phyloP scores from a whole-genome alignment of 2,797 vertebrate genomes.

The Ctenopoma multispine region DNA sequence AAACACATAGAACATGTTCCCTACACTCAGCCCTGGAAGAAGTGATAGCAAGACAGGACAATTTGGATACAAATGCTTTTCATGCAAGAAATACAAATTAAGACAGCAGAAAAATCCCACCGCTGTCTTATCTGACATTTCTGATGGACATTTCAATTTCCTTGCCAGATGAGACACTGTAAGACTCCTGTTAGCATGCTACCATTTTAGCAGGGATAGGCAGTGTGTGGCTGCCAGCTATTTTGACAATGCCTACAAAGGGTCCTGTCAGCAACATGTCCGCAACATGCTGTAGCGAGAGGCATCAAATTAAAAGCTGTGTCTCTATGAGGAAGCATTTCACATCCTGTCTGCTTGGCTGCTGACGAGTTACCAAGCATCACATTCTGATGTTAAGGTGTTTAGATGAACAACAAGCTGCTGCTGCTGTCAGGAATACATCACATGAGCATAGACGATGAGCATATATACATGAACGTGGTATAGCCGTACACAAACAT shows the following conservation, averaged over 20 bases:
- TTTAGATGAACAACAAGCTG: slow-evolving; percentile 16
- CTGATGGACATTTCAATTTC: slow-evolving; percentile 59
- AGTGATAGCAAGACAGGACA: slow-evolving; percentile 19
- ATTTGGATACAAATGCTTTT: neutral
- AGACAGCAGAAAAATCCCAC: slow-evolving; percentile 10
- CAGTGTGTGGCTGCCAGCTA: slow-evolving; percentile 39
- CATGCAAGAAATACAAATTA: slow-evolving; percentile 24
- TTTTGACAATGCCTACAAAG: slow-evolving; percentile 59
- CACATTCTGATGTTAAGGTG: slow-evolving; percentile 9
- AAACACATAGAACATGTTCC: slow-evolving; percentile 98
- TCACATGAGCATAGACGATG: slow-evolving; percentile 8
- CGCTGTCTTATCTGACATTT: slow-evolving; percentile 30
- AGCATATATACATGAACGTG: neutral
- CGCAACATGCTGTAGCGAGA: slow-evolving; percentile 14
- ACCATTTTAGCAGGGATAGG: slow-evolving; percentile 20
- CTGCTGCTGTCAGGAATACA: slow-evolving; percentile 15
- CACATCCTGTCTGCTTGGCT: slow-evolving; percentile 21
- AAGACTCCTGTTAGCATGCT: slow-evolving; percentile 41
- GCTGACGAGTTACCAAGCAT: slow-evolving; percentile 34
- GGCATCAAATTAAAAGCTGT: slow-evolving; percentile 23
- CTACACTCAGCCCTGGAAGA: slow-evolving; percentile 91
- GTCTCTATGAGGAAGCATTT: slow-evolving; percentile 26
- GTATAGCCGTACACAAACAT: slow-evolving; percentile 6
- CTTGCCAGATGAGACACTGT: slow-evolving; percentile 21
- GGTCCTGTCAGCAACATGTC: slow-evolving; percentile 52